phyloP scores from a whole-genome alignment of 2,888 invertebrate genomes.

The Ennomos quercinarius region DNA sequence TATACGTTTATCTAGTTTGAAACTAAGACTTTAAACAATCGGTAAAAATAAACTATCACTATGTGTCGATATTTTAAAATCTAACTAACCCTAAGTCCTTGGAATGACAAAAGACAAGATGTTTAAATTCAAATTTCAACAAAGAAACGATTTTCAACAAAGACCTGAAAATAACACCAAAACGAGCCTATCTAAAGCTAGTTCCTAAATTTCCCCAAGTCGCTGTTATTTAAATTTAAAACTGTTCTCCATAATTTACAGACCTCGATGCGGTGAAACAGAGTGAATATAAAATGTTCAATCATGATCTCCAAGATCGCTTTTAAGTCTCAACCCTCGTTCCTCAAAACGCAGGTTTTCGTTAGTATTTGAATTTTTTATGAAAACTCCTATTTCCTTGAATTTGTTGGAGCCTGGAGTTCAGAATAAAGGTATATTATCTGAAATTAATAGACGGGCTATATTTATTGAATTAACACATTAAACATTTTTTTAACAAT shows the following conservation, averaged over 20 bases:
- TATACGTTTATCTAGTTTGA: too few species aligned
- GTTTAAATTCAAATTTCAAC: too few species aligned
- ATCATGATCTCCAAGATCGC: slow-evolving; percentile 66
- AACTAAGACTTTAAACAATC: too few species aligned
- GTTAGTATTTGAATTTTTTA: slow-evolving; percentile 64
- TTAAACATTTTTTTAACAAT: too few species aligned
- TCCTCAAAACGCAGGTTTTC: slow-evolving; percentile 46
- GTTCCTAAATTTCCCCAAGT: slow-evolving; percentile 22
- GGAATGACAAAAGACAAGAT: too few species aligned
- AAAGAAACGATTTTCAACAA: not conserved
- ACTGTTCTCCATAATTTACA: slow-evolving; percentile 51
- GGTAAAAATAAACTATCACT: too few species aligned
- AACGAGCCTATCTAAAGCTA: slow-evolving; percentile 10
- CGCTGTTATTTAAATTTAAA: slow-evolving; percentile 40
- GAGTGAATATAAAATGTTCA: slow-evolving; percentile 73
- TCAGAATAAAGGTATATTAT: too few species aligned
- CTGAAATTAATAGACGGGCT: too few species aligned
- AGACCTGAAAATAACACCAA: slow-evolving; percentile 13
- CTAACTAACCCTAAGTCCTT: too few species aligned
- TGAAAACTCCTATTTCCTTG: slow-evolving; percentile 44
- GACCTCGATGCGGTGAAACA: slow-evolving; percentile 46
- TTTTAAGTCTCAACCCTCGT: slow-evolving; percentile 44
- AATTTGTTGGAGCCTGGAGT: too few species aligned
- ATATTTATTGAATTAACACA: too few species aligned
- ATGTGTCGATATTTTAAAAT: too few species aligned